Evolutionary conservation across 1,140 invertebrate species (phyloP).

Genomic region (Euura saliciscinereae): DNA sequence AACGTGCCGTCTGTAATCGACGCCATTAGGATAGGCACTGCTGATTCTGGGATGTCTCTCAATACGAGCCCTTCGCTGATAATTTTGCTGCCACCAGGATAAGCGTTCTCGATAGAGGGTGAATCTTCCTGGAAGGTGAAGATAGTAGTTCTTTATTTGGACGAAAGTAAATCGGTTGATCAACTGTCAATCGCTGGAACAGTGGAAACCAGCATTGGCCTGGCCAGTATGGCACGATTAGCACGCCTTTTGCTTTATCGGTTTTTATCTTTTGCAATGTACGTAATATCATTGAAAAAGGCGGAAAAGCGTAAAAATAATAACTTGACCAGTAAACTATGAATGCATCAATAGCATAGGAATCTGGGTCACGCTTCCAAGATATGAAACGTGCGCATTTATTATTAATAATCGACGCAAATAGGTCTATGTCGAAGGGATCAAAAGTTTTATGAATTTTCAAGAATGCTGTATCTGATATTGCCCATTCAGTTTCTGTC

Average conservation of each 20-base stretch:
- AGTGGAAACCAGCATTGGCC: constrained; percentile 20
- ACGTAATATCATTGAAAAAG: constrained; percentile 16
- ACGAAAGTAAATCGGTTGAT: neutral
- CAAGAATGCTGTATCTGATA: no score
- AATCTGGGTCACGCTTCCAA: constrained; percentile 15
- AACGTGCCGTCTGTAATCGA: constrained; percentile 37
- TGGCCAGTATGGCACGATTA: constrained; percentile 20
- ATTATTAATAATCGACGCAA: no score
- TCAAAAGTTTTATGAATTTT: no score
- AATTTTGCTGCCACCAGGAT: no score
- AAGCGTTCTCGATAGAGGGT: neutral
- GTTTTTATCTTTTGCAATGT: constrained; percentile 21
- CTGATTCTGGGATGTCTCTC: constrained; percentile 7
- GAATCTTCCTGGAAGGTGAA: constrained; percentile 11
- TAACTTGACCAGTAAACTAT: constrained; percentile 7
- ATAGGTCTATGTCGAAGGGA: no score
- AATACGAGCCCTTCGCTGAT: no score
- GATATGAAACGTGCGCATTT: neutral
- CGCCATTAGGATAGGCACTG: constrained; percentile 30
- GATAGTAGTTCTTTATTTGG: neutral
- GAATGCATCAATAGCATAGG: constrained; percentile 7
- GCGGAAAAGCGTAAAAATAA: constrained; percentile 16
- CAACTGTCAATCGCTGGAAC: neutral
- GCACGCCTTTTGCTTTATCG: constrained; percentile 18
- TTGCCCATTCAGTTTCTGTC: no score